A percentile compares a stretch with the other conserved stretches of the same genome.
Evolutionary conservation across 2,888 invertebrate species (phyloP).

Genomic region (Hemicrepidius hirtus): DNA sequence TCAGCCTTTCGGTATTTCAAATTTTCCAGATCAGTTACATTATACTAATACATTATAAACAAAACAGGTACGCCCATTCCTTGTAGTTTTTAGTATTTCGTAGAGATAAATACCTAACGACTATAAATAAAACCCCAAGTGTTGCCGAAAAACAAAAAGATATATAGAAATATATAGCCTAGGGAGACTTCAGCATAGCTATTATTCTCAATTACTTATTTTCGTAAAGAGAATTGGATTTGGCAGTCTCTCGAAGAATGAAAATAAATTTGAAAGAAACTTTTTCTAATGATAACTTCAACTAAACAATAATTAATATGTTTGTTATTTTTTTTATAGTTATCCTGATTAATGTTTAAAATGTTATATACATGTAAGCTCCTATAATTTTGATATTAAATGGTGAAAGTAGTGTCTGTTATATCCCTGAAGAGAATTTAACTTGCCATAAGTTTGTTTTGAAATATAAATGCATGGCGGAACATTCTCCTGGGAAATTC

Average conservation of each 20-base stretch:
- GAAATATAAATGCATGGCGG: conserved; percentile 9
- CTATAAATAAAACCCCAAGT: too few species aligned
- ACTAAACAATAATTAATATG: not conserved
- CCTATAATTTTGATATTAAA: not conserved
- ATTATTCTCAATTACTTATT: conserved; percentile 4
- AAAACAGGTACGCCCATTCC: too few species aligned
- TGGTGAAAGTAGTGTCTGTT: not conserved
- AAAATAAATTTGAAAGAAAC: not conserved
- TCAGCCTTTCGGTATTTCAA: too few species aligned
- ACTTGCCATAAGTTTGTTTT: not conserved
- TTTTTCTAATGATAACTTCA: not conserved
- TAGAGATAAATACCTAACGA: too few species aligned
- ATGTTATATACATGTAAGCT: not conserved
- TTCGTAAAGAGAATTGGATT: not conserved
- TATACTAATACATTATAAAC: too few species aligned
- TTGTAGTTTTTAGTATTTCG: too few species aligned
- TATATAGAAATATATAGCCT: not conserved
- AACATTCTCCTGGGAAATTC: not conserved
- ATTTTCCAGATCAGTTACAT: too few species aligned
- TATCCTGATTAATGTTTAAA: not conserved
- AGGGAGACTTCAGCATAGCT: not conserved
- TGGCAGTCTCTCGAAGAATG: not conserved
- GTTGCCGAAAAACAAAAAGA: not conserved
- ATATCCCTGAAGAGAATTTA: conserved; percentile 5
- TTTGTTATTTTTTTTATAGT: not conserved